Conservation (phyloP, 2,113 vertebrate genomes). For the Periophthalmodon schlosseri region DNA sequence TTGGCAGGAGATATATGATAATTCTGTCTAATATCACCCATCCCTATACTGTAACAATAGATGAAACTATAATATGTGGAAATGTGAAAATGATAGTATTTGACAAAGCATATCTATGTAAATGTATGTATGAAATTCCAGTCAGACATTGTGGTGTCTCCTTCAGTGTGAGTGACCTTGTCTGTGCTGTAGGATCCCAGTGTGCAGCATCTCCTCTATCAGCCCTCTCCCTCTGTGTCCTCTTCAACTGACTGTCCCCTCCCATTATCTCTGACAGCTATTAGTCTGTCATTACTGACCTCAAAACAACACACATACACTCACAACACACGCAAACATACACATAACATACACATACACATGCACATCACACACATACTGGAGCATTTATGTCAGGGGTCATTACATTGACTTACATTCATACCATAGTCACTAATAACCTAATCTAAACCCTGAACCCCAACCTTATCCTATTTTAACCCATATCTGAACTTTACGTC, state of each 20-base stretch:
- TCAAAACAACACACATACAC: slow-evolving; percentile 68
- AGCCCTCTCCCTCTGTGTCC: slow-evolving; percentile 45
- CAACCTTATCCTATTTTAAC: too few species aligned
- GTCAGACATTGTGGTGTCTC: slow-evolving; percentile 29
- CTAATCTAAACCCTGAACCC: too few species aligned
- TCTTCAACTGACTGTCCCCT: slow-evolving; percentile 61
- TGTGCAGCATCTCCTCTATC: slow-evolving; percentile 36
- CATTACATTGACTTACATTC: too few species aligned
- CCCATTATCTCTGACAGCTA: slow-evolving; percentile 67
- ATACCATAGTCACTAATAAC: too few species aligned
- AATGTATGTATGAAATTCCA: slow-evolving; percentile 5
- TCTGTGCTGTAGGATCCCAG: slow-evolving; percentile 15
- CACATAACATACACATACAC: slow-evolving; percentile 18
- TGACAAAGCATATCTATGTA: slow-evolving; percentile 1
- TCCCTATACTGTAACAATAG: too few species aligned
- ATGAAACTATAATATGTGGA: neutral
- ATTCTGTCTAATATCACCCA: too few species aligned
- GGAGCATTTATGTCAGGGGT: too few species aligned
- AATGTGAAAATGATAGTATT: neutral
- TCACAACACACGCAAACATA: slow-evolving; percentile 40
- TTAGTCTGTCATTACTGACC: slow-evolving; percentile 74
- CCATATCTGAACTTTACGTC: too few species aligned
- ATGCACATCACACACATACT: slow-evolving; percentile 1
- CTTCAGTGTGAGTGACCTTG: slow-evolving; percentile 40
- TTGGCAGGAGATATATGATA: too few species aligned